Evolutionary conservation across 2,888 invertebrate genomes (phyloP).

Genomic region (Leucophenga montana): DNA sequence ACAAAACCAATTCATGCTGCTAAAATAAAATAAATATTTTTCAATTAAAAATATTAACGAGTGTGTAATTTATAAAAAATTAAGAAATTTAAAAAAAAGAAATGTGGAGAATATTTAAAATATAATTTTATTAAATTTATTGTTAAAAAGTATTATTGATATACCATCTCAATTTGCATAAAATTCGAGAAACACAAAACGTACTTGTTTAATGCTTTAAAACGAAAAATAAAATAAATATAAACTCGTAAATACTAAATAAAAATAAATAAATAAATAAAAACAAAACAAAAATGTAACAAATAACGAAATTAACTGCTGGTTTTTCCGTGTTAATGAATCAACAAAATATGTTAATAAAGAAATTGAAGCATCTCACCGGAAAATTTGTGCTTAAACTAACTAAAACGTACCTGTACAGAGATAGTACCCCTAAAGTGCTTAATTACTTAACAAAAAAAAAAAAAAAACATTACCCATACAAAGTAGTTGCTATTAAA

Average conservation of each 20-base stretch:
- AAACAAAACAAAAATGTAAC: neutral
- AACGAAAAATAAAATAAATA: slow-evolving; percentile 2
- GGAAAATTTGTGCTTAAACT: neutral
- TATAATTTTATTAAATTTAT: neutral
- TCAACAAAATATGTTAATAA: neutral
- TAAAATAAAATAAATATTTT: no score
- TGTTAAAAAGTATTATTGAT: neutral
- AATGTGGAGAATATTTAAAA: neutral
- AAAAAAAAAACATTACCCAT: neutral
- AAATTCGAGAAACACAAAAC: no score
- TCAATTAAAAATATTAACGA: neutral
- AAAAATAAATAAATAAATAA: neutral
- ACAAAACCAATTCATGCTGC: no score
- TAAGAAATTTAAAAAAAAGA: no score
- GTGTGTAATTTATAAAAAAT: neutral
- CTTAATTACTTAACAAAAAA: neutral
- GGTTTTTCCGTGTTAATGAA: no score
- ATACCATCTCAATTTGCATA: no score
- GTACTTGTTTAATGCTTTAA: slow-evolving; percentile 22
- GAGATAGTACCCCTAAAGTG: no score
- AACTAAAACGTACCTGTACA: neutral
- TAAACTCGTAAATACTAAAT: neutral
- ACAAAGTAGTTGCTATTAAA: no score
- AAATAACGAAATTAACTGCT: no score
- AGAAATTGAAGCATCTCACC: neutral